Conservation (phyloP, 2,888 invertebrate species). For the Muschampia plurimacula region DNA sequence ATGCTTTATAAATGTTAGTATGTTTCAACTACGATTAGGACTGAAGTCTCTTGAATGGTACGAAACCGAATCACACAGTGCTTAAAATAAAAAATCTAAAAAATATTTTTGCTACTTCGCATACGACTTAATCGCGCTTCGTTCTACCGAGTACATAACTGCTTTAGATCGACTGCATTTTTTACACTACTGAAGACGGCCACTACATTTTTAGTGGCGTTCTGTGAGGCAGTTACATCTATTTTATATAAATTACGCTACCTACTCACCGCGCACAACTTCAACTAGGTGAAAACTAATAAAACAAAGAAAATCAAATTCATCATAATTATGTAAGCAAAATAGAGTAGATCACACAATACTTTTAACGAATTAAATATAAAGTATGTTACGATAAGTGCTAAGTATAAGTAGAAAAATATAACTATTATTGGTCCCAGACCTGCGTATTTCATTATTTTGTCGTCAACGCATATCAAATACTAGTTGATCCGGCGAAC, state of each 20-base stretch:
- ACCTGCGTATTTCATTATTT: slow-evolving; percentile 27
- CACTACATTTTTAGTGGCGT: not conserved
- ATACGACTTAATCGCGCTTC: not conserved
- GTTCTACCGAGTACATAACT: slow-evolving; percentile 34
- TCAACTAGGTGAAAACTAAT: slow-evolving; percentile 43
- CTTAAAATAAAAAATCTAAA: slow-evolving; percentile 20
- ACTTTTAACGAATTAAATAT: not conserved
- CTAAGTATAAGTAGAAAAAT: slow-evolving; percentile 33
- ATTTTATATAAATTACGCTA: slow-evolving; percentile 67
- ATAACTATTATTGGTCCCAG: slow-evolving; percentile 37
- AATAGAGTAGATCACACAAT: not conserved
- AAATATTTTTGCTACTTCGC: slow-evolving; percentile 27
- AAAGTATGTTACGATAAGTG: not conserved
- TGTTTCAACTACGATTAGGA: slow-evolving; percentile 19
- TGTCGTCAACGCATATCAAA: not conserved
- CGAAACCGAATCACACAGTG: slow-evolving; percentile 20
- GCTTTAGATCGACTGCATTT: not conserved
- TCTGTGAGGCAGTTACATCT: slow-evolving; percentile 14
- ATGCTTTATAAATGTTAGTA: slow-evolving; percentile 25
- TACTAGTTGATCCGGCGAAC: no score
- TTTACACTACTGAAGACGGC: slow-evolving; percentile 6
- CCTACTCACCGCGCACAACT: slow-evolving; percentile 60
- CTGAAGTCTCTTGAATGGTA: slow-evolving; percentile 30
- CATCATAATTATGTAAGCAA: no score
- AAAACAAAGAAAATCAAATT: not conserved